Base-by-base conservation (phyloP, 2,113 vertebrate species). In the Proteles cristata region DNA sequence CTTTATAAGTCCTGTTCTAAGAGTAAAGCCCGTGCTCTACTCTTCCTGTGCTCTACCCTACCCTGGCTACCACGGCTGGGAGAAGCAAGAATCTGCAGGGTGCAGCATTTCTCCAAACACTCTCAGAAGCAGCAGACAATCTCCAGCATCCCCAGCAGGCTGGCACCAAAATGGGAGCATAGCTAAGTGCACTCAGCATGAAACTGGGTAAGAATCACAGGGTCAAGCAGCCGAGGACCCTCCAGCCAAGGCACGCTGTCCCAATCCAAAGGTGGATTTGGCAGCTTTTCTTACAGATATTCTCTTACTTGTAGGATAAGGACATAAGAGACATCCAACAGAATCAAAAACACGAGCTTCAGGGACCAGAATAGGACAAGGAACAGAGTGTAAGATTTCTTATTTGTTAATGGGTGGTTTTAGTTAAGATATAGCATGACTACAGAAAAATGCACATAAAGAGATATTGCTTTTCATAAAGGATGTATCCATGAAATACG, bases 341-440 rank as follows among this genome's bases (percentile, higher is more conserved):
- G 80, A 63, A 95, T 90, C 28, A 55, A 77, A 86, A 93, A 48
- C 48, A 76, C 33, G 74, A 11, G 26, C 53, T 94, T 96, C 15
- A 14, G 77, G 23, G 58, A 63, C 84, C 61, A 92, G 33, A 26
- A 0, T 4, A 48, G 74, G 68, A 17, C 68, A 93, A 50, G 5
- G 25, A 68, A 12, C 16, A 2, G 65, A 81, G n/a, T 35, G 26
- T n/a, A 80, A 90, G 69, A n/a, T 35, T 76, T 53, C 58, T 73
- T 61, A 45, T 66, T 88, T 86, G 31, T 50, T 39, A 94, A 93
- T 10, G 23, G 0, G 3, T 3, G 17, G 28, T 88, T 88, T 83
- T 69, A 63, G 82, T 77, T 94, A 80, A 93, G 50, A 69, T 71
- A 53, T 68, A 43, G 93, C 50, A 76, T 6, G 58, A 8, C 2